These are phyloP conservation scores for fruit fly (Drosophila melanogaster) DNA, from an alignment of 1,140 invertebrate species.

Conservation along the genomic window Release_6_plus_ISO1_MT NT_037436.4:11749501-11750000, in stretches of 20 bases:
- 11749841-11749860: neutral
- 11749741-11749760: constrained; percentile 81
- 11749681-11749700: constrained; percentile 44
- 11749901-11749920: constrained; percentile 45
- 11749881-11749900: constrained; percentile 29
- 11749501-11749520: neutral
- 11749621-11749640: constrained; percentile 30
- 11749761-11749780: constrained; percentile 81
- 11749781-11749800: constrained; percentile 82
- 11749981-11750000: neutral
- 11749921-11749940: constrained; percentile 51
- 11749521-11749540: neutral
- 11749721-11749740: constrained; percentile 53
- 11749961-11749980: constrained; percentile 4
- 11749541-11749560: neutral
- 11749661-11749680: constrained; percentile 12
- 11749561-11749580: neutral
- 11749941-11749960: constrained; percentile 38
- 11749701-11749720: constrained; percentile 28
- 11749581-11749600: neutral
- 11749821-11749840: constrained; percentile 23
- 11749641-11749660: neutral
- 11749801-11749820: constrained; percentile 76
- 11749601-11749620: constrained; percentile 28
- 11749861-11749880: constrained; percentile 20